phyloP scores from a whole-genome alignment of 2,888 invertebrate species.

The Andrena fulva region DNA sequence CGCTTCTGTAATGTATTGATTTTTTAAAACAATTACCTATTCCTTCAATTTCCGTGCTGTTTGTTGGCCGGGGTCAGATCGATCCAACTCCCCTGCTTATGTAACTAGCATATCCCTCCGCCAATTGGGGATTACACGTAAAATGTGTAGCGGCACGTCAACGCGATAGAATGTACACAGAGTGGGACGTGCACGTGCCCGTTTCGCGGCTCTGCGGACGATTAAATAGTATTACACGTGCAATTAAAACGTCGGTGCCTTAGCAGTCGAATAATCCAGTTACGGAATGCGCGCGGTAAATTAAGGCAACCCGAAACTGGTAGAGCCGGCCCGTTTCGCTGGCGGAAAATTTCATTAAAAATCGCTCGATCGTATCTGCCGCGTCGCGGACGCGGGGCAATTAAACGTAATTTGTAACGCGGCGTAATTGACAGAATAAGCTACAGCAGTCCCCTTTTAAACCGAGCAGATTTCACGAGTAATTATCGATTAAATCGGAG shows the following conservation, averaged over 20 bases:
- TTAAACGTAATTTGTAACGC: conserved; percentile 46
- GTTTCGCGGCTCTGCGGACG: conserved; percentile 11
- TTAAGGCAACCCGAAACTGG: conserved; percentile 22
- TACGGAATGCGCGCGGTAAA: conserved; percentile 32
- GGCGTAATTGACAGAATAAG: conserved; percentile 14
- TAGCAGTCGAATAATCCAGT: conserved; percentile 56
- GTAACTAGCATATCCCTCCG: not conserved
- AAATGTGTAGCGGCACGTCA: conserved; percentile 7
- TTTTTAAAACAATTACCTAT: not conserved
- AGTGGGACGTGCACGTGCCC: conserved; percentile 20
- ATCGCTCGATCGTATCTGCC: conserved; percentile 4
- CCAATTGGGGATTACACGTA: not conserved
- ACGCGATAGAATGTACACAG: conserved; percentile 9
- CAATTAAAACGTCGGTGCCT: conserved; percentile 70
- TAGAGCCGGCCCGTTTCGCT: conserved; percentile 12
- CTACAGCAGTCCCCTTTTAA: not conserved
- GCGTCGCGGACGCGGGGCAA: conserved; percentile 18
- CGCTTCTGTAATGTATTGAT: not conserved
- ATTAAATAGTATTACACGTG: conserved; percentile 32
- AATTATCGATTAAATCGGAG: conserved; percentile 27
- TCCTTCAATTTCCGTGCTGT: not conserved
- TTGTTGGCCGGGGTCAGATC: not conserved
- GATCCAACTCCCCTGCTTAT: not conserved
- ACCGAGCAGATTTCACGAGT: not conserved
- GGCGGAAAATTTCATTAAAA: conserved; percentile 46